Evolutionary conservation across 2,888 invertebrate genomes (phyloP), one percentile per base, ranked within the genome.

Genomic region (Lycophotia porphyrea): DNA sequence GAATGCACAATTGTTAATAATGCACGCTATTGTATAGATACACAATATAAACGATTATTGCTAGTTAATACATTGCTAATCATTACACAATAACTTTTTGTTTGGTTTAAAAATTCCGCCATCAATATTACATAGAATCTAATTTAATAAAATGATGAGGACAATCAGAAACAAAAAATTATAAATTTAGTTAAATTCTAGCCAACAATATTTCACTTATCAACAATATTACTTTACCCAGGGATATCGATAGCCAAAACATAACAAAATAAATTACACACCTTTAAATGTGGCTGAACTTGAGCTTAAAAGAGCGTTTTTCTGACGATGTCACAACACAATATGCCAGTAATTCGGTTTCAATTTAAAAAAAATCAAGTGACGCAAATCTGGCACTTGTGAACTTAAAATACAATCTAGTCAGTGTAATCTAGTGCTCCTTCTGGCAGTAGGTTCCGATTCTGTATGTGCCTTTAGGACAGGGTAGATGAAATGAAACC

Each of bases 401-500:
- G 9, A 8, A n/a, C 34, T 34, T 42, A 18, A 2, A 34, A 60
- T 15, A 60, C 24, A 24, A 39, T 39, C 8, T 39, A 18, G 18
- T 36, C 34, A 11, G n/a, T 11, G 1, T n/a, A n/a, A 2, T 39
- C 42, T 27, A 1, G 24, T 60, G 18, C 21, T 44, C n/a, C 15
- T 9, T 0, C 27, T 0, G 49, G 27, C 78, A 79, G 0, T 4
- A 0, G 0, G 0, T 0, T 18, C 66, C 70, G 1, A 67, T 0
- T 52, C 70, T 70, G 3, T 4, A 1, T 34, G 0, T 65, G 1
- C 18, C 55, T 2, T 1, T 0, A 49, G 55, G 36, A 66, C 83
- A 83, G 5, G 0, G 18, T 0, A 1, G n/a, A 0, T 0, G 1
- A 0, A 60, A 1, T 13, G n/a, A 1, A 18, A 0, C 1, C 39